Conservation (phyloP, 2,888 invertebrate genomes). For the Drosophila maculinotata region DNA sequence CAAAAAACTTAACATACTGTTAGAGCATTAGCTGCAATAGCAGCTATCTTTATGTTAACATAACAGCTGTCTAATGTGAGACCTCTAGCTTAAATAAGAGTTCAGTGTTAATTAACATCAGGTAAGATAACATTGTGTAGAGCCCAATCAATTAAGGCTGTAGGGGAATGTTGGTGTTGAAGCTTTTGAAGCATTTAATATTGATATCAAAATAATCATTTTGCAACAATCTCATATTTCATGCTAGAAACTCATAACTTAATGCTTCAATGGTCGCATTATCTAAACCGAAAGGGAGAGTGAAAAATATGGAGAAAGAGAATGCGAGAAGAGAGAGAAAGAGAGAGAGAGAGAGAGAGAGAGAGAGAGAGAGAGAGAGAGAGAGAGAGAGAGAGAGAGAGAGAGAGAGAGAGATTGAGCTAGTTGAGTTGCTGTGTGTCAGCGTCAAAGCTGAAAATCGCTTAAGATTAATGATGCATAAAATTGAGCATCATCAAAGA, state of each 20-base stretch:
- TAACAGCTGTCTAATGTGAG: too few relatives aligned
- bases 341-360: not conserved
- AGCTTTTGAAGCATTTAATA: not conserved
- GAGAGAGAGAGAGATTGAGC: constrained; percentile 9
- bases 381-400: not conserved
- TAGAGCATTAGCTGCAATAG: too few relatives aligned
- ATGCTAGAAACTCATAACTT: constrained; percentile 29
- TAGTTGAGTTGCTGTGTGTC: constrained; percentile 58
- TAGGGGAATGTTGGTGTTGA: too few relatives aligned
- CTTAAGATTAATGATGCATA: constrained; percentile 80
- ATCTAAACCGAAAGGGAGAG: constrained; percentile 2
- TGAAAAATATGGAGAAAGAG: not conserved
- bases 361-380: not conserved
- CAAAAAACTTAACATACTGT: too few relatives aligned
- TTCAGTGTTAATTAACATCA: too few relatives aligned
- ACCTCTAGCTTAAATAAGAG: too few relatives aligned
- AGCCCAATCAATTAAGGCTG: too few relatives aligned
- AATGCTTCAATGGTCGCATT: constrained; percentile 6
- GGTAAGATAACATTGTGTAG: too few relatives aligned
- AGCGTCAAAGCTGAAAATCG: constrained; percentile 76
- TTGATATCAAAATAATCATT: not conserved
- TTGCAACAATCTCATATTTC: constrained; percentile 24
- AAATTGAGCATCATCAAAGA: constrained; percentile 80
- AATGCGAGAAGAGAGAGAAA: not conserved
- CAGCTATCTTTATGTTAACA: too few relatives aligned